Conservation (phyloP, 2,113 vertebrate genomes). For the Lampris megalopsis region DNA sequence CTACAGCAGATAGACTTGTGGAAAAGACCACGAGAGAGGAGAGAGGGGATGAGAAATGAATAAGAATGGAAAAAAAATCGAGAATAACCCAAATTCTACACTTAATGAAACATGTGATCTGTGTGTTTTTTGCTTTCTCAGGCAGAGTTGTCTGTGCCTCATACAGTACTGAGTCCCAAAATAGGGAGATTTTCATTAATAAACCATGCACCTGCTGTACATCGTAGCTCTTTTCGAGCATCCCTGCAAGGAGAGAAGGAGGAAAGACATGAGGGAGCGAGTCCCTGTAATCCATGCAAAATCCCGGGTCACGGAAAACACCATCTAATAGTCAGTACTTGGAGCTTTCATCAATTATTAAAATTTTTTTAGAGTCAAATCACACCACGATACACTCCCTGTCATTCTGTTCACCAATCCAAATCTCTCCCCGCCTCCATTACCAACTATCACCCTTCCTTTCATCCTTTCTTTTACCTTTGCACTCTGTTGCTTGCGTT, state of each 20-base stretch:
- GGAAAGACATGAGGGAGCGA: constrained; percentile 19
- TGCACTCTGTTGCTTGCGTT: neutral
- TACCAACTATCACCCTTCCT: neutral
- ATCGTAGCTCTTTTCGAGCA: constrained; percentile 48
- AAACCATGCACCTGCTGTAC: constrained; percentile 76
- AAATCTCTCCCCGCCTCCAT: neutral
- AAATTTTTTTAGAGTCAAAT: constrained; percentile 47
- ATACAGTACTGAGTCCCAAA: constrained; percentile 56
- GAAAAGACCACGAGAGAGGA: neutral
- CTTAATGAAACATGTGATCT: constrained; percentile 17
- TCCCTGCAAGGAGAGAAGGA: constrained; percentile 46
- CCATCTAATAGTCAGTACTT: constrained; percentile 24
- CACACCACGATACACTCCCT: constrained; percentile 20
- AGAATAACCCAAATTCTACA: neutral
- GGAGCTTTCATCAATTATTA: constrained; percentile 37
- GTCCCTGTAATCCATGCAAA: constrained; percentile 35
- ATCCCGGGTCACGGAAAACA: constrained; percentile 20
- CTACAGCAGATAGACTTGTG: neutral
- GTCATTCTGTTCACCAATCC: constrained; percentile 30
- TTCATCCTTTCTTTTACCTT: neutral
- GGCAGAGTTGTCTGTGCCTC: constrained; percentile 24
- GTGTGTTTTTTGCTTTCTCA: constrained; percentile 41
- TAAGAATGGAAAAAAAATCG: neutral
- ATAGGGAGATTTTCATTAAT: constrained; percentile 73
- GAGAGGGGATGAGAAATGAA: neutral